Evolutionary conservation across 2,797 vertebrate species (phyloP).

Genomic region (Pseudochirops corinnae): DNA sequence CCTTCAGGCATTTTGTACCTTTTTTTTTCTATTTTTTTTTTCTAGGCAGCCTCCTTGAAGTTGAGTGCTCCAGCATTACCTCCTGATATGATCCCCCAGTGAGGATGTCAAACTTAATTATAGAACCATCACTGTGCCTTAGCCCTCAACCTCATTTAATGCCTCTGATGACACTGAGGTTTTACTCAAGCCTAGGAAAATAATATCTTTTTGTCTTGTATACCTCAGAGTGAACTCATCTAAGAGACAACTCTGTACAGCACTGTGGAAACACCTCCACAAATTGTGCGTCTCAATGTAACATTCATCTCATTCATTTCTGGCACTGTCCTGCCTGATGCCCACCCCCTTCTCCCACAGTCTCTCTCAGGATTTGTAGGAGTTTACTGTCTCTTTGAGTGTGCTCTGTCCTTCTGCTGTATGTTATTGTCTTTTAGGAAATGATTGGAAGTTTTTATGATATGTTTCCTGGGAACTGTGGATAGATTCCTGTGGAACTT

Average conservation of each 20-base stretch:
- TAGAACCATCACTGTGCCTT: constrained; percentile 38
- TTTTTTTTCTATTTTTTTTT: neutral
- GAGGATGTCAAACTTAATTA: constrained; percentile 72
- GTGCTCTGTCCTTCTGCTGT: constrained; percentile 40
- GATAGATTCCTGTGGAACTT: neutral
- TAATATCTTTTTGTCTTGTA: constrained; percentile 66
- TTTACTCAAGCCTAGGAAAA: constrained; percentile 62
- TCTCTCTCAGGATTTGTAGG: constrained; percentile 45
- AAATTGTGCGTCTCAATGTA: constrained; percentile 20
- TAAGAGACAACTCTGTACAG: constrained; percentile 48
- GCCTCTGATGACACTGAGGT: neutral
- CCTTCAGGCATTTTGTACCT: constrained; percentile 61
- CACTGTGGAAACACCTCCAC: constrained; percentile 55
- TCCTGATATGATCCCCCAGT: constrained; percentile 61
- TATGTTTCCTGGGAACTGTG: neutral
- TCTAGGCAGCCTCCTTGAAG: constrained; percentile 1
- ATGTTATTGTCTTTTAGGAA: constrained; percentile 20
- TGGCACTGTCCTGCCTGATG: neutral
- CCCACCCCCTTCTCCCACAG: neutral
- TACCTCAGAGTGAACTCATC: constrained; percentile 47
- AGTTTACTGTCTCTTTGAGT: constrained; percentile 8
- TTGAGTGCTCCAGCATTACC: constrained; percentile 51
- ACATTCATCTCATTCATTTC: constrained; percentile 61
- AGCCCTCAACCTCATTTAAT: constrained; percentile 43
- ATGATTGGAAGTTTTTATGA: neutral